A percentile compares a stretch with the other conserved stretches of the same genome.
Conservation (phyloP, 2,888 invertebrate genomes). For the Ectemnius cavifrons region DNA sequence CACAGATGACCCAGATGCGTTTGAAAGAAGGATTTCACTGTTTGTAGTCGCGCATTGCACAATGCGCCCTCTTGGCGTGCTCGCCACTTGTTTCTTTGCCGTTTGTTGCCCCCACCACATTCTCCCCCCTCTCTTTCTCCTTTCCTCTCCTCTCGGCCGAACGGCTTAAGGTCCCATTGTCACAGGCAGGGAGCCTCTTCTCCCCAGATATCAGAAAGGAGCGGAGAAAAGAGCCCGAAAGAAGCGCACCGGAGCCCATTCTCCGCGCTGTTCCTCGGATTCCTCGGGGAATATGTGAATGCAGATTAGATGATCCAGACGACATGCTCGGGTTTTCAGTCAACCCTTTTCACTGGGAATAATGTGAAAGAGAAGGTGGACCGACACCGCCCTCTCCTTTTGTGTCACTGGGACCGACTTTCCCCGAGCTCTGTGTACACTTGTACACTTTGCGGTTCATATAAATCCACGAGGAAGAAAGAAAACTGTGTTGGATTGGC, state of each 20-base stretch:
- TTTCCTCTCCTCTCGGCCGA: constrained; percentile 31
- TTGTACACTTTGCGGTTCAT: too few species aligned
- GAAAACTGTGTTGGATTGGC: too few species aligned
- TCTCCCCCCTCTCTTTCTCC: constrained; percentile 24
- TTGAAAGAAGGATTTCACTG: constrained; percentile 51
- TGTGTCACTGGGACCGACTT: not conserved
- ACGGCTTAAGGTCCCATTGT: constrained; percentile 51
- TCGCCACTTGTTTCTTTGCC: not conserved
- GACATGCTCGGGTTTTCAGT: too few species aligned
- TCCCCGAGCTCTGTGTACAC: too few species aligned
- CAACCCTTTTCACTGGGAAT: too few species aligned
- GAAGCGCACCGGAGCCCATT: constrained; percentile 32
- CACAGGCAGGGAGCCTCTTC: constrained; percentile 45
- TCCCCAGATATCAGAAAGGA: constrained; percentile 8
- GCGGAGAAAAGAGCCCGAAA: constrained; percentile 23
- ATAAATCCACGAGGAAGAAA: too few species aligned
- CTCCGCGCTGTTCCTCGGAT: constrained; percentile 61
- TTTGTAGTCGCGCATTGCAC: constrained; percentile 42
- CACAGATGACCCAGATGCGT: constrained; percentile 42
- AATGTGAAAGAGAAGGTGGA: too few species aligned
- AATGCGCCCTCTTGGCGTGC: constrained; percentile 36
- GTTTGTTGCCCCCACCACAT: not conserved
- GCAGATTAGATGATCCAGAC: constrained; percentile 61
- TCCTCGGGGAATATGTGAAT: constrained; percentile 64
- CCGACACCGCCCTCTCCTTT: not conserved